Conservation (phyloP, 2,797 vertebrate genomes). For the Lateolabrax maculatus region DNA sequence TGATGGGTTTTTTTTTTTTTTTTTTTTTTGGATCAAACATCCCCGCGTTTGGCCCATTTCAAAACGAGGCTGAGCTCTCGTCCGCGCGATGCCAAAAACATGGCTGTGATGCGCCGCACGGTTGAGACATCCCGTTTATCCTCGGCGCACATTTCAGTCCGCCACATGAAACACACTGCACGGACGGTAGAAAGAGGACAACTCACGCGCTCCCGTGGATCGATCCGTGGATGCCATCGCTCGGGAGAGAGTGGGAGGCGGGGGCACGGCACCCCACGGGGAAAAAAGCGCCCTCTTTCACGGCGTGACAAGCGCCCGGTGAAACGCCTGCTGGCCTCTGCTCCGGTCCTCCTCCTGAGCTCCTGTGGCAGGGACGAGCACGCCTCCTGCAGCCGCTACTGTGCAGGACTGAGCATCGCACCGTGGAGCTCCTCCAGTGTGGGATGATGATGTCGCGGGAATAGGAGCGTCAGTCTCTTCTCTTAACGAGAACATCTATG, state of each 20-base stretch:
- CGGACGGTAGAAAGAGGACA: constrained; percentile 24
- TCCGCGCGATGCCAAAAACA: constrained; percentile 56
- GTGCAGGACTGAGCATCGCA: constrained; percentile 72
- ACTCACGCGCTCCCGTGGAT: constrained; percentile 82
- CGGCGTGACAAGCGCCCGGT: constrained; percentile 61
- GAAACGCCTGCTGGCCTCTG: constrained; percentile 41
- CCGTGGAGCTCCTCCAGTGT: constrained; percentile 70
- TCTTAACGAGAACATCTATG: constrained; percentile 67
- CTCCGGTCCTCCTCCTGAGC: constrained; percentile 46
- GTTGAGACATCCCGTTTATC: constrained; percentile 28
- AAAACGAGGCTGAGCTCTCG: constrained; percentile 15
- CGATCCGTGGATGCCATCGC: constrained; percentile 80
- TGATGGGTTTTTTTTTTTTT: neutral
- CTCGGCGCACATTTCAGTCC: constrained; percentile 36
- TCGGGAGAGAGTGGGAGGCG: constrained; percentile 53
- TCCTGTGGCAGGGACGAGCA: constrained; percentile 45
- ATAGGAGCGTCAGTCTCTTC: constrained; percentile 71
- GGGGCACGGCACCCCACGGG: constrained; percentile 32
- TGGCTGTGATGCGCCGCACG: constrained; percentile 63
- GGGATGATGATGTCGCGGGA: constrained; percentile 81
- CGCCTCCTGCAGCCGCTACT: constrained; percentile 71
- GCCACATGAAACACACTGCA: constrained; percentile 41
- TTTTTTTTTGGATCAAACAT: neutral
- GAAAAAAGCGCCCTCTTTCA: constrained; percentile 57
- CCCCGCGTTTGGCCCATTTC: constrained; percentile 4